Base-by-base conservation (phyloP, 2,113 vertebrate species). In the Nanorana parkeri region DNA sequence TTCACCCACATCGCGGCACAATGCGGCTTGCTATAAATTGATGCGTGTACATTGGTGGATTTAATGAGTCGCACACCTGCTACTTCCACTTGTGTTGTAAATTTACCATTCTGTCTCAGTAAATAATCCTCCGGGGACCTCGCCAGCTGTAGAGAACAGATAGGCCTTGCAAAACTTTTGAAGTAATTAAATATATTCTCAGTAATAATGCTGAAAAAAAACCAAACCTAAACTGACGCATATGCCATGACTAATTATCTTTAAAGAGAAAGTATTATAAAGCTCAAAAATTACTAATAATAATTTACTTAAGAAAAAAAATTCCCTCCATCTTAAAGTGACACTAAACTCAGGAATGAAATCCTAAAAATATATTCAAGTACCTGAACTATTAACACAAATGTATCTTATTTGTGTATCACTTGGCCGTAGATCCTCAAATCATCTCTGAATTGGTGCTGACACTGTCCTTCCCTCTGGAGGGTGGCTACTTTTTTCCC, bases 51-150 rank as follows among this genome's bases (percentile, higher is more conserved):
- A 52, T 29, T 24, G 52, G 19, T 73, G 69, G 23, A 29, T 69
- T 52, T 69, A 69, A 69, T 73, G 69, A 73, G 69, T 26, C n/a
- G 69, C 69, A 56, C 69, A 73, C 69, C 69, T 73, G 69, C 69
- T 73, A 32, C 26, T 73, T 73, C 54, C 52, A 56, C 69, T 54
- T 56, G 24, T 15, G 26, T 26, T 28, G 28, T 56, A 24, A 56
- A 20, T 73, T 56, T 28, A 73, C 69, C 28, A n/a, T 29, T 56
- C 52, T 69, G 68, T 7, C 52, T 73, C 26, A n/a, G 3, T 73
- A 56, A 73, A 17, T 55, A 3, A 29, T 73, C 69, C 69, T 28
- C 52, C 52, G 20, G 69, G 69, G 69, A 73, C 52, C 24, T 29
- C 69, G 17, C 69, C 69, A 73, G 52, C 69, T 73, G 69, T 47